These are phyloP conservation scores for Tridacna crocea DNA, from an alignment of 2,888 invertebrate genomes.

Conservation along the genomic window DNA sequence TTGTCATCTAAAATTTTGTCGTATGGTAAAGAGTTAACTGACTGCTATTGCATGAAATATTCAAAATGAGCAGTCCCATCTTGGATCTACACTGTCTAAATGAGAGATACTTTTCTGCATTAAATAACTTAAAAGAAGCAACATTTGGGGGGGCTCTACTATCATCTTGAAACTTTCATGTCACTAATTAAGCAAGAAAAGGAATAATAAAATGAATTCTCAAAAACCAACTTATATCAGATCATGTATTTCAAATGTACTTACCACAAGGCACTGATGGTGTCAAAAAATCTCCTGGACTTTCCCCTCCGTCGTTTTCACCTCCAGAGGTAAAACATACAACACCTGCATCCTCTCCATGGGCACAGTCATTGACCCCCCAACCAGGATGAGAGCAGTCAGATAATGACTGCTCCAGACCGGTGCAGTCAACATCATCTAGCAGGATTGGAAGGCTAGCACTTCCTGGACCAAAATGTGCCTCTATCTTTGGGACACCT, in stretches of 20 bases:
- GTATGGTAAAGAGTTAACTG: no score
- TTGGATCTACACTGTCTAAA: no score
- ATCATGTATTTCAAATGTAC: not conserved
- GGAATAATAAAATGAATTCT: no score
- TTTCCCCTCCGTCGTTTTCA: not conserved
- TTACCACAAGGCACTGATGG: conserved; percentile 23
- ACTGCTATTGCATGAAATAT: no score
- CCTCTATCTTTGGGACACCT: conserved; percentile 56
- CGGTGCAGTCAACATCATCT: conserved; percentile 71
- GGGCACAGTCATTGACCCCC: conserved; percentile 65
- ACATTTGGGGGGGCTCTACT: no score
- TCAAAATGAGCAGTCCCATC: no score
- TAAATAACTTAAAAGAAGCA: no score
- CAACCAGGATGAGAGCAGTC: conserved; percentile 62
- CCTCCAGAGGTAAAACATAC: conserved; percentile 51
- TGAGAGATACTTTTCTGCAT: no score
- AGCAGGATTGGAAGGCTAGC: conserved; percentile 49
- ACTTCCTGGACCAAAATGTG: conserved; percentile 56
- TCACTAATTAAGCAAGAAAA: no score
- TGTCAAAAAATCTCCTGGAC: not conserved
- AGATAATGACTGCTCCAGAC: conserved; percentile 60
- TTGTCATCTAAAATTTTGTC: no score
- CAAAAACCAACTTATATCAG: no score
- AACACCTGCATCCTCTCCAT: conserved; percentile 72
- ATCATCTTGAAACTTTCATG: no score